A percentile compares a stretch with the other conserved stretches of the same genome.
Evolutionary conservation across 2,797 vertebrate species (phyloP).

Genomic region (Scleropages formosus): DNA sequence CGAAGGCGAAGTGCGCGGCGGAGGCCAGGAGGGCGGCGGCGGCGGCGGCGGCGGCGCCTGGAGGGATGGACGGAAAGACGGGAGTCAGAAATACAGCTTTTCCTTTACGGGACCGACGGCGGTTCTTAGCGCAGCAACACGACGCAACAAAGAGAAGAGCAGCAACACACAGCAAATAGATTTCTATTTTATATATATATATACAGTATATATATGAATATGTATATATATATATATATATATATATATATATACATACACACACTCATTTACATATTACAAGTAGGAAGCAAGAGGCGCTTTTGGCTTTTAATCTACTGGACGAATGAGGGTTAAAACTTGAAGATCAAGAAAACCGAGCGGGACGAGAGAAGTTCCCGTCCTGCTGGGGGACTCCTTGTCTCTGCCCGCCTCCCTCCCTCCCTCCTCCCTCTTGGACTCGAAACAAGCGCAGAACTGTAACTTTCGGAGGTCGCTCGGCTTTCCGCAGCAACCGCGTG

Average conservation of each 20-base stretch:
- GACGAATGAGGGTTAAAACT: constrained; percentile 50
- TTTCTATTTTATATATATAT: constrained; percentile 17
- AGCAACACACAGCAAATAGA: constrained; percentile 29
- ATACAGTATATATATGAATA: constrained; percentile 22
- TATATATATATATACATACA: constrained; percentile 27
- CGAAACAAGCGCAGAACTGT: constrained; percentile 26
- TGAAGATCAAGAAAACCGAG: constrained; percentile 35
- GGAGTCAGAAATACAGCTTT: constrained; percentile 18
- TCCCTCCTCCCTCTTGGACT: constrained; percentile 18
- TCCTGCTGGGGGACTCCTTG: constrained; percentile 34
- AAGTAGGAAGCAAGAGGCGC: constrained; percentile 24
- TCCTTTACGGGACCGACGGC: constrained; percentile 18
- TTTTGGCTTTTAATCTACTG: constrained; percentile 43
- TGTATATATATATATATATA: not conserved
- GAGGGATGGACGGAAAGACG: not conserved
- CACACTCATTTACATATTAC: constrained; percentile 17
- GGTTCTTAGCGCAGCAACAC: constrained; percentile 24
- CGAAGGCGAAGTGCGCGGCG: not conserved
- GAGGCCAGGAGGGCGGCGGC: not conserved
- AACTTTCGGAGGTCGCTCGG: constrained; percentile 31
- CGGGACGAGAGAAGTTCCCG: constrained; percentile 29
- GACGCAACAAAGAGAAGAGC: constrained; percentile 14
- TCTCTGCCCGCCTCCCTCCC: not conserved
- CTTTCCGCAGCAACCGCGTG: constrained; percentile 32
- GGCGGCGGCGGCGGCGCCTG: too few species aligned